Evolutionary conservation across 2,113 vertebrate genomes (phyloP).

Genomic region (Ammodramus savannarum): DNA sequence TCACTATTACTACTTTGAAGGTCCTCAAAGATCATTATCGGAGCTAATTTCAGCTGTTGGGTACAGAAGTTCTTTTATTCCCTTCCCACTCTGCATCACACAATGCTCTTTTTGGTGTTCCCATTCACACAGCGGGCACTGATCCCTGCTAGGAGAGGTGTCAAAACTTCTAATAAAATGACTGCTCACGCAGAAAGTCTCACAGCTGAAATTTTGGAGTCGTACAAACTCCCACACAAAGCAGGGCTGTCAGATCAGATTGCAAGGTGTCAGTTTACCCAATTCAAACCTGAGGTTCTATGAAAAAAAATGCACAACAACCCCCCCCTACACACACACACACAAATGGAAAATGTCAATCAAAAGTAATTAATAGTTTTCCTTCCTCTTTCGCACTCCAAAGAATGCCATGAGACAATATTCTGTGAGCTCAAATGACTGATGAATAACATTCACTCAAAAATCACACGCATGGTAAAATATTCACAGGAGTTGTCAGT

Average conservation of each 20-base stretch:
- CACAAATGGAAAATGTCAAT: constrained; percentile 42
- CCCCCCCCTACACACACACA: neutral
- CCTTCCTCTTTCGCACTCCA: neutral
- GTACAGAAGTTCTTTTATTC: neutral
- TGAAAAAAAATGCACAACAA: constrained; percentile 34
- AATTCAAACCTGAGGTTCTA: constrained; percentile 47
- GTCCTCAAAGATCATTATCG: neutral
- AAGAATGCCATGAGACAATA: constrained; percentile 10
- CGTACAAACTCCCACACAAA: neutral
- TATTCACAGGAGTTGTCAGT: neutral
- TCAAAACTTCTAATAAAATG: constrained; percentile 1
- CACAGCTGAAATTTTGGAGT: constrained; percentile 11
- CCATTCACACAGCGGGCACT: constrained; percentile 24
- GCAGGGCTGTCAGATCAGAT: constrained; percentile 17
- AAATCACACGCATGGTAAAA: neutral
- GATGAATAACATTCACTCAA: neutral
- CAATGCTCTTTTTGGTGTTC: constrained; percentile 15
- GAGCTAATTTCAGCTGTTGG: neutral
- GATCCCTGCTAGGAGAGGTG: constrained; percentile 16
- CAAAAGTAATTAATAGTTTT: constrained; percentile 47
- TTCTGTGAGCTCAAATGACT: neutral
- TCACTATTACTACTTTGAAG: neutral
- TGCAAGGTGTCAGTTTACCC: constrained; percentile 42
- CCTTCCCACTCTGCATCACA: neutral
- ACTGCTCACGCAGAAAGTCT: constrained; percentile 15